Conservation (phyloP, 2,797 vertebrate genomes). For the Malacoraja senta region DNA sequence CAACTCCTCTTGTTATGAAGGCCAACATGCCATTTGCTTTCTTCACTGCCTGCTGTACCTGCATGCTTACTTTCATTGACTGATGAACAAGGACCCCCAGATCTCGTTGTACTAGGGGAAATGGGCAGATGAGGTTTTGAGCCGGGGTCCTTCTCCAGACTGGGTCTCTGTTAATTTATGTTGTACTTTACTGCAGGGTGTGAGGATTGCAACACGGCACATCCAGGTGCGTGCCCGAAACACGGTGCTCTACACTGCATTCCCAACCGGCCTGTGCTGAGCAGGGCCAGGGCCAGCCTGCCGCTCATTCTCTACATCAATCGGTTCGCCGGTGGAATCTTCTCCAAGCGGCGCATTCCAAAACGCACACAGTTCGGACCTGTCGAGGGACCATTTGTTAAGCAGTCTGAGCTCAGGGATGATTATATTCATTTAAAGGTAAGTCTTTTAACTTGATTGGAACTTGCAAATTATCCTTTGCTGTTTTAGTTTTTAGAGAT, state of each 20-base stretch:
- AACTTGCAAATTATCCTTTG: not conserved
- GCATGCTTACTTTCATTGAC: too few relatives aligned
- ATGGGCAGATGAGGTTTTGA: too few relatives aligned
- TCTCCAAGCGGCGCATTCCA: slow-evolving; percentile 88
- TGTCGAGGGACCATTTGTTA: slow-evolving; percentile 80
- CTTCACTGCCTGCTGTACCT: too few relatives aligned
- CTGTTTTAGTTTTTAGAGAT: too few relatives aligned
- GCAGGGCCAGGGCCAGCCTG: slow-evolving; percentile 83
- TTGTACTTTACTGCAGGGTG: slow-evolving; percentile 71
- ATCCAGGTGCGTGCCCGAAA: slow-evolving; percentile 77
- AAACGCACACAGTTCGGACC: slow-evolving; percentile 95
- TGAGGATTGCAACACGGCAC: slow-evolving; percentile 85
- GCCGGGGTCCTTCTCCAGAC: too few relatives aligned
- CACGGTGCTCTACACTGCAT: slow-evolving; percentile 88
- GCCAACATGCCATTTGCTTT: too few relatives aligned
- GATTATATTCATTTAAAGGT: slow-evolving; percentile 89
- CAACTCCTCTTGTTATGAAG: too few relatives aligned
- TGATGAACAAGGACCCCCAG: too few relatives aligned
- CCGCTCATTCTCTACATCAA: slow-evolving; percentile 89
- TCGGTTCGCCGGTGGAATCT: slow-evolving; percentile 83
- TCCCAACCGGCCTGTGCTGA: slow-evolving; percentile 84
- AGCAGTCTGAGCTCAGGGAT: slow-evolving; percentile 74
- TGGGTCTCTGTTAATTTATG: not conserved
- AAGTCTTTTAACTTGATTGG: not conserved
- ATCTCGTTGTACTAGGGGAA: too few relatives aligned